Percentiles rank a stretch among this genome's conserved stretches.
phyloP scores from a whole-genome alignment of 2,888 invertebrate genomes.

The Steinernema scapterisci region DNA sequence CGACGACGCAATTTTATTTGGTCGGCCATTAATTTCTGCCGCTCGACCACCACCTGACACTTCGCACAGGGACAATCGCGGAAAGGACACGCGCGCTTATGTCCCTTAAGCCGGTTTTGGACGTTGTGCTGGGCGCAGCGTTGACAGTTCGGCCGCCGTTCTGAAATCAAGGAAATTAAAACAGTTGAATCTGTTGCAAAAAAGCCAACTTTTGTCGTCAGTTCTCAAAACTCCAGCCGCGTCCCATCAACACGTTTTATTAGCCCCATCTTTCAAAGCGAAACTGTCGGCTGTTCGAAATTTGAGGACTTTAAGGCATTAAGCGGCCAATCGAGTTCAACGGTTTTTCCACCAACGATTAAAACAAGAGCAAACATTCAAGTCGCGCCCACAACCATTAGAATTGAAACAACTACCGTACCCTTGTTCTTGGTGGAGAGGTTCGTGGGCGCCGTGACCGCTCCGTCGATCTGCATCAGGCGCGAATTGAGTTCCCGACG shows the following conservation, averaged over 20 bases:
- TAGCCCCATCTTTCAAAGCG: no score
- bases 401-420: neutral
- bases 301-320: no score
- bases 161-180: slow-evolving; percentile 36
- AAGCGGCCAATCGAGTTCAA: no score
- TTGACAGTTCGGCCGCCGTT: slow-evolving; percentile 61
- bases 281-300: no score
- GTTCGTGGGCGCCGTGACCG: slow-evolving; percentile 17
- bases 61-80: slow-evolving; percentile 60
- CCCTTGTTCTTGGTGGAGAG: slow-evolving; percentile 19
- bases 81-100: slow-evolving; percentile 63
- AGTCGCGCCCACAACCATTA: no score
- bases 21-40: slow-evolving; percentile 66
- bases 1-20: slow-evolving; percentile 65
- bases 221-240: no score
- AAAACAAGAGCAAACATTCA: no score
- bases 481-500: slow-evolving; percentile 54
- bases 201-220: no score
- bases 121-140: slow-evolving; percentile 62
- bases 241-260: no score
- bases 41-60: slow-evolving; percentile 63
- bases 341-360: no score
- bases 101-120: slow-evolving; percentile 63
- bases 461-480: slow-evolving; percentile 41
- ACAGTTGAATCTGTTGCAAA: neutral